Evolutionary conservation across 2,797 vertebrate genomes (phyloP).

Genomic region (Oreonectes daqikongensis): DNA sequence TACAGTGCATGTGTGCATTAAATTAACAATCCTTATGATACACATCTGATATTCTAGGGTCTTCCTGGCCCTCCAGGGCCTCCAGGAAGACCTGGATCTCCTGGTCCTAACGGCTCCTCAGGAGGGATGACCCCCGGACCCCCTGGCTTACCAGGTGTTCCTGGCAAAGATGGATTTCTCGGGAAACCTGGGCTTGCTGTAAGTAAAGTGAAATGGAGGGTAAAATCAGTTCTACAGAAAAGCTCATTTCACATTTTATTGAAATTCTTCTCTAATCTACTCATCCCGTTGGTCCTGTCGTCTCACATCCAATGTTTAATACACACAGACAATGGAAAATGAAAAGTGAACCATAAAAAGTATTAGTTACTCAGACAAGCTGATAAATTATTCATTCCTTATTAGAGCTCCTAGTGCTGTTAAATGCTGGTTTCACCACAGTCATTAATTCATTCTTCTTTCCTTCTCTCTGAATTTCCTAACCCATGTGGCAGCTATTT

Average conservation of each 20-base stretch:
- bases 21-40: background rate
- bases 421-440: background rate
- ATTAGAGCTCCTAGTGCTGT: background rate
- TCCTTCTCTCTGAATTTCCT: constrained; percentile 38
- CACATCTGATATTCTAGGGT: constrained; percentile 71
- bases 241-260: background rate
- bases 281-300: background rate
- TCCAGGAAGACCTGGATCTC: constrained; percentile 79
- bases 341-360: background rate
- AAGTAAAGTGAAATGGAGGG: constrained; percentile 63
- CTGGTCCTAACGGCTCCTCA: constrained; percentile 72
- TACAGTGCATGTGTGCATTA: background rate
- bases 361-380: background rate
- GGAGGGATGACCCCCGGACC: constrained; percentile 58
- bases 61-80: constrained; percentile 85
- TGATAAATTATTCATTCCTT: constrained; percentile 12
- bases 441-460: constrained; percentile 4
- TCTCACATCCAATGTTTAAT: background rate
- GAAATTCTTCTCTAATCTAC: background rate
- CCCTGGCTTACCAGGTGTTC: constrained; percentile 72
- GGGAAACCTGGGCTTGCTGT: constrained; percentile 81
- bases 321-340: background rate
- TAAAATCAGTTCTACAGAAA: background rate
- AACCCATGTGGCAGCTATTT: constrained; percentile 61
- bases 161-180: constrained; percentile 74